Evolutionary conservation across 2,113 vertebrate species (phyloP), one percentile per base, ranked within the genome.

Genomic region (Dipodomys stephensi): DNA sequence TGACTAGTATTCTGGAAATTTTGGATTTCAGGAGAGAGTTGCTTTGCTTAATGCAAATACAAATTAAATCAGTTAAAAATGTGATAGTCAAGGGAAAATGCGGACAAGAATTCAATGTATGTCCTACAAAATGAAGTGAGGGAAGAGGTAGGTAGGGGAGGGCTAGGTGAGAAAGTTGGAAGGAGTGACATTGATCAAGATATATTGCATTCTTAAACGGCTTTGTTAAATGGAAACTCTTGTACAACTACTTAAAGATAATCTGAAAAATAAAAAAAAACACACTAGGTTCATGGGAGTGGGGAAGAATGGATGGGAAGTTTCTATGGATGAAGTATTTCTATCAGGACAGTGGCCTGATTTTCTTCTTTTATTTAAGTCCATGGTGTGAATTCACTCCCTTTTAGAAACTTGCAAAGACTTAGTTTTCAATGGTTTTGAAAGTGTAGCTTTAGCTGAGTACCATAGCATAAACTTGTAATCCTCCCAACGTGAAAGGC

Each of bases 321-420:
- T 20, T 44, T 62, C 46, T 1, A 0, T 0, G 20, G 64, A 23
- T 65, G 19, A 25, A 10, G 1, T 1, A 4, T 20, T 44, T 67
- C 35, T 0, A 1, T 0, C 2, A 27, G 25, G 81, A 76, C 0
- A 13, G 13, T 6, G 19, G 20, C 1, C 1, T 0, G 5, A 4
- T 16, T 83, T 64, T 22, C 25, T 83, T 28, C 53, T 87, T 44
- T 53, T 46, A 27, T 12, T 87, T 46, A 28, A 22, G 78, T 7
- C 39, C 19, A 23, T 1, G 0, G 3, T 12, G 22, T 5, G 27
- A 65, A 23, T 35, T 19, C 60, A 74, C 6, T 71, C 23, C 27
- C 44, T 44, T 72, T 53, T 44, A 90, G 44, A 60, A 77, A 85
- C 39, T 68, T 32, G 57, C 9, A 79, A 35, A 81, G 35, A 25